These are phyloP conservation scores for Monopterus albus DNA, from an alignment of 2,113 vertebrate species.

Conservation along the genomic window DNA sequence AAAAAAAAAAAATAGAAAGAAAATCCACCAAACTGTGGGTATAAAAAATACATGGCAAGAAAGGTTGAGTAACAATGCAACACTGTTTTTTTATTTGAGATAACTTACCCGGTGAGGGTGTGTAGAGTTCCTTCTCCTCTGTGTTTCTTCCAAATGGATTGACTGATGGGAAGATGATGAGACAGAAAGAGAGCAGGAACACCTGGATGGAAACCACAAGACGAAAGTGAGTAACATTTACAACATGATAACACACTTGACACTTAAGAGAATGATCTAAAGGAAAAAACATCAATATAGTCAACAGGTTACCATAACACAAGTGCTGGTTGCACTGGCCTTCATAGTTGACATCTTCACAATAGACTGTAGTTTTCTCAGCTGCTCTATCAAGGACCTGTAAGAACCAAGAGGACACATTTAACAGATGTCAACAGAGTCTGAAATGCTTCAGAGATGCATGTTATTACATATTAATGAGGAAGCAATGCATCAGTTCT, in stretches of 20 bases:
- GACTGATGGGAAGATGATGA: slow-evolving; percentile 87
- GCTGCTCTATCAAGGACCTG: slow-evolving; percentile 88
- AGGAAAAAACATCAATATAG: neutral
- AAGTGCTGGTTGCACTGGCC: slow-evolving; percentile 84
- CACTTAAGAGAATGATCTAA: too few relatives aligned
- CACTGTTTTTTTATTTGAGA: too few relatives aligned
- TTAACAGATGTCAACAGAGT: neutral
- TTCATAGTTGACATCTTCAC: slow-evolving; percentile 82
- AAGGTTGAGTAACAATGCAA: too few relatives aligned
- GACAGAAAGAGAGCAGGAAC: slow-evolving; percentile 89
- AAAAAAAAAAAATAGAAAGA: too few relatives aligned
- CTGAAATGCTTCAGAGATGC: neutral
- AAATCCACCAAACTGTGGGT: neutral
- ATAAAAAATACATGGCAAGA: neutral
- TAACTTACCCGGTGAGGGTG: slow-evolving; percentile 82
- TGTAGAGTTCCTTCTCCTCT: slow-evolving; percentile 77
- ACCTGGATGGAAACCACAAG: slow-evolving; percentile 79
- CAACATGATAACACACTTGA: neutral
- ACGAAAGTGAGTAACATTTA: slow-evolving; percentile 13
- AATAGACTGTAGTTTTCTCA: slow-evolving; percentile 85
- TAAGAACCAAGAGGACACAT: neutral
- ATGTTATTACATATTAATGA: neutral
- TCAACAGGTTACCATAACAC: slow-evolving; percentile 81
- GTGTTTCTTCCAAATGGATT: slow-evolving; percentile 77
- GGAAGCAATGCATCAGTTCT: slow-evolving; percentile 53